Evolutionary conservation across 1,140 invertebrate species (phyloP), one percentile per base, ranked within the genome.

Genomic region (Battus philenor): DNA sequence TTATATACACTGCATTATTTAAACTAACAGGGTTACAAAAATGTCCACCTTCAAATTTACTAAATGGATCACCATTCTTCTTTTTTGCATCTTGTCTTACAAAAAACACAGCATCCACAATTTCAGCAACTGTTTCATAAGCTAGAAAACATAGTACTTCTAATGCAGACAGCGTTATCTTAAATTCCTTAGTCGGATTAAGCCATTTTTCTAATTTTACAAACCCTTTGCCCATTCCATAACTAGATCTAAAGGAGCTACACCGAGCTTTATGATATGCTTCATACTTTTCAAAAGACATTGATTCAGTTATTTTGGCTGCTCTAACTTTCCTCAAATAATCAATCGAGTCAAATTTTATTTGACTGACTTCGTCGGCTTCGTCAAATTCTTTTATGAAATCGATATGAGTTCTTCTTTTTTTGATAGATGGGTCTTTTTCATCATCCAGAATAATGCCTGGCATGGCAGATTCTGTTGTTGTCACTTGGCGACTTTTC

Each of bases 61-160:
- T 86, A 43, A 89, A 80, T 0, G 91, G 90, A 69, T 92, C 88
- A 20, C 72, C 86, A 51, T 59, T 64, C 39, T 74, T 85, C 22
- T 88, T 86, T 47, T 86, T 86, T 44, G 70, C 73, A 63, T 92
- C 91, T 59, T 89, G 88, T 50, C 91, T 85, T 1, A 92, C 88
- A 32, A 92, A 55, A 41, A 92, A 86, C 7, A 91, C 89, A 47
- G 90, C 87, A 76, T 93, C 92, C 20, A 91, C 88, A 45, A 93
- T 87, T 67, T 92, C 90, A 12, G 91, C 91, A 1, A 93, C 89
- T 10, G 90, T 92, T 68, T 93, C 91, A 80, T 91, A 91, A 2
- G 91, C 91, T 50, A 92, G 77, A 64, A 92, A 93, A 49, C 88
- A 87, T 22, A 93, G 60, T 1, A 92, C 88, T 71, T 92, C 91